phyloP scores from a whole-genome alignment of 1,140 invertebrate species.

The Idris sp. region DNA sequence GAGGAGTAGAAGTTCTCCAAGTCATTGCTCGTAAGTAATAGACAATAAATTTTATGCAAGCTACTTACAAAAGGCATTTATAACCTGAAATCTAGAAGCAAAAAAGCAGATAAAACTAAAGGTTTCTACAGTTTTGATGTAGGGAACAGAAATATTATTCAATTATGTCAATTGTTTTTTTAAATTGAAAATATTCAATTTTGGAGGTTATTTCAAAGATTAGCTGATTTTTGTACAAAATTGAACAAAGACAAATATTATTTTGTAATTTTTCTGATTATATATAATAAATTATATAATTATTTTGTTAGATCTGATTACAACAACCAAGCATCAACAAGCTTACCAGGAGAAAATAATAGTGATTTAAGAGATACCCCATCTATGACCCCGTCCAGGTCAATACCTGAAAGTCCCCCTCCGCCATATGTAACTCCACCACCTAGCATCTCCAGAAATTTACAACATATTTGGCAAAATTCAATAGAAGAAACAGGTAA shows the following conservation, averaged over 20 bases:
- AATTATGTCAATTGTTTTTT: too few relatives aligned
- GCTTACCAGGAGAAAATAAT: constrained; percentile 36
- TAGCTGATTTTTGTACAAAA: too few relatives aligned
- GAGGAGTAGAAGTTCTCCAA: constrained; percentile 61
- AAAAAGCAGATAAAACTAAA: too few relatives aligned
- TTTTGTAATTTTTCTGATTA: too few relatives aligned
- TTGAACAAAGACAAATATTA: too few relatives aligned
- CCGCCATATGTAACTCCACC: constrained; percentile 75
- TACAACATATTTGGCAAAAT: constrained; percentile 42
- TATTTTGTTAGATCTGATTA: constrained; percentile 57
- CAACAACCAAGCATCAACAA: constrained; percentile 55
- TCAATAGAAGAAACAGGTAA: constrained; percentile 51
- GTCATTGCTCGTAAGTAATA: constrained; percentile 67
- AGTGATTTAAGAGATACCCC: constrained; percentile 23
- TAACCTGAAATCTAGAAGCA: too few relatives aligned
- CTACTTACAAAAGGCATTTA: neutral
- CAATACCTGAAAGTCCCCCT: constrained; percentile 71
- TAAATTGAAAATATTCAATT: too few relatives aligned
- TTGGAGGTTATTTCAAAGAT: too few relatives aligned
- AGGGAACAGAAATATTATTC: too few relatives aligned
- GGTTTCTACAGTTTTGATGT: too few relatives aligned
- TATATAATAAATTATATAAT: too few relatives aligned
- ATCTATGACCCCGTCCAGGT: constrained; percentile 13
- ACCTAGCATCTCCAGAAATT: constrained; percentile 62
- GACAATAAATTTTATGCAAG: neutral